phyloP scores from a whole-genome alignment of 2,888 invertebrate species.

The Coelinius sp. region DNA sequence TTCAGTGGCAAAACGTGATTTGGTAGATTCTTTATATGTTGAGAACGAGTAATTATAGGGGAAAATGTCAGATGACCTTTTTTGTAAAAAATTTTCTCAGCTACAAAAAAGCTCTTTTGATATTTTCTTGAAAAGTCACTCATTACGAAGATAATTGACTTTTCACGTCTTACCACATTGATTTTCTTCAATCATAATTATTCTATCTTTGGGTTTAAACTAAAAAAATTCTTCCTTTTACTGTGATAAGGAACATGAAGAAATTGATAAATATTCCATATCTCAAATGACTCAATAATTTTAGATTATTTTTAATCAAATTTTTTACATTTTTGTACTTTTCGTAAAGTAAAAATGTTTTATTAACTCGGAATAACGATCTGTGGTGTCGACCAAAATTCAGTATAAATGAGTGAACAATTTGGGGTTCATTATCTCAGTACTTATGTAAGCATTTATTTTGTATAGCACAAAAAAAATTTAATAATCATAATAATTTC shows the following conservation, averaged over 20 bases:
- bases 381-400: background rate
- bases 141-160: too few relatives aligned
- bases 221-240: slow-evolving; percentile 36
- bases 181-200: background rate
- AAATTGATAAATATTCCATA: slow-evolving; percentile 35
- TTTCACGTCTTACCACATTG: background rate
- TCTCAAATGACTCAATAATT: slow-evolving; percentile 32
- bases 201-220: background rate
- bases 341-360: slow-evolving; percentile 6
- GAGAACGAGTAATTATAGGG: too few relatives aligned
- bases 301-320: slow-evolving; percentile 22
- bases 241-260: slow-evolving; percentile 50
- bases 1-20: background rate
- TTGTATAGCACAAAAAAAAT: slow-evolving; percentile 19
- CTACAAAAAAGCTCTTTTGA: too few relatives aligned
- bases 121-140: too few relatives aligned
- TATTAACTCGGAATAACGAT: background rate
- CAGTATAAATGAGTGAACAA: slow-evolving; percentile 17
- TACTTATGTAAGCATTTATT: slow-evolving; percentile 55
- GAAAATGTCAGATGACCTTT: too few relatives aligned
- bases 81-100: too few relatives aligned
- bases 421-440: slow-evolving; percentile 38
- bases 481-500: slow-evolving; percentile 40
- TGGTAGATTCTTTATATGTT: background rate
- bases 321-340: slow-evolving; percentile 24